phyloP scores from a whole-genome alignment of 2,113 vertebrate species.

The Tragelaphus imberbis region DNA sequence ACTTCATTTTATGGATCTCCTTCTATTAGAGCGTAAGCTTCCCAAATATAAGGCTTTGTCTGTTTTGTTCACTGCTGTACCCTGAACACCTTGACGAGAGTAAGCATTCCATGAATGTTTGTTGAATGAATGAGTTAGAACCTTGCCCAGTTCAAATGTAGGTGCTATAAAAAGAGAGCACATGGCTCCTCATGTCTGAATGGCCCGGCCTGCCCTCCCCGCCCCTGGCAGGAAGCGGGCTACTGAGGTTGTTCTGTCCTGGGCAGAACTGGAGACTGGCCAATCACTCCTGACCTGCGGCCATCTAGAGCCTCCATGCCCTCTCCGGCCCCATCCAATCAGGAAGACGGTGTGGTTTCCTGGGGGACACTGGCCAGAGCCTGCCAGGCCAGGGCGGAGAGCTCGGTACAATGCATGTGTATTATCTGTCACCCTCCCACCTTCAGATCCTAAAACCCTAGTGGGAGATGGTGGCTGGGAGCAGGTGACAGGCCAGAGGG shows the following conservation, averaged over 20 bases:
- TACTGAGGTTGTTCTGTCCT: not conserved
- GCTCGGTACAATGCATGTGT: rapidly evolving
- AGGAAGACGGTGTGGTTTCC: not conserved
- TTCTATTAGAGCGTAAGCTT: not conserved
- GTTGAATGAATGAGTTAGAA: not conserved
- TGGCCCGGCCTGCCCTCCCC: not conserved
- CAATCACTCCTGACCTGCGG: not conserved
- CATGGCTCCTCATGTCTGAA: not conserved
- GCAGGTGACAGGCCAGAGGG: not conserved
- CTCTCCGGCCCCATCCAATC: not conserved
- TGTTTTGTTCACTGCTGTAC: not conserved
- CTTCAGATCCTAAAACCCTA: not conserved
- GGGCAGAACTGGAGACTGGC: not conserved
- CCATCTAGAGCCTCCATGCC: not conserved
- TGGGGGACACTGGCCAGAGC: not conserved
- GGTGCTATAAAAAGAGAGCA: not conserved
- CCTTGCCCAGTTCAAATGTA: not conserved
- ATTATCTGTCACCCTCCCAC: not conserved
- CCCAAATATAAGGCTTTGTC: not conserved
- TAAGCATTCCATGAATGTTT: not conserved
- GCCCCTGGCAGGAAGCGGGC: not conserved
- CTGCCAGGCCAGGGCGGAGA: not conserved
- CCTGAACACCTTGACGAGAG: not conserved
- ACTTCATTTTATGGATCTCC: not conserved
- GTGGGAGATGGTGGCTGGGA: not conserved